Base-by-base conservation (phyloP, 2,797 vertebrate genomes). In the Streptopelia turtur region DNA sequence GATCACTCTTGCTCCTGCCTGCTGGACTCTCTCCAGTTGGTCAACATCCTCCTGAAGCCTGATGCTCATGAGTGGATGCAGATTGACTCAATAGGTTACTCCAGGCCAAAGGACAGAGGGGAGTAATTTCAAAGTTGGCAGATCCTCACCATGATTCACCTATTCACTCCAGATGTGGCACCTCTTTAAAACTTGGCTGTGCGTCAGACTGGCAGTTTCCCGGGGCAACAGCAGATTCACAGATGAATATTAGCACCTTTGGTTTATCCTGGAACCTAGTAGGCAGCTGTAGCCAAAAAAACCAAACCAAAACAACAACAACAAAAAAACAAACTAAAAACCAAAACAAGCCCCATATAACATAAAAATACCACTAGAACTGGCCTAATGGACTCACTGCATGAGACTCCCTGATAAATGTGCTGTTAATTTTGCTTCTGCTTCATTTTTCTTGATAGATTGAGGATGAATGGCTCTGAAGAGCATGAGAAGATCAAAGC, bases 21-120 rank as follows among this genome's bases (percentile, higher is more conserved):
- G 27, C 64, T 95, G 83, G 92, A 92, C 31, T 92, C 43, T 53
- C 49, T 96, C 90, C 88, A 94, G 56, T 89, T 80, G 78, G 81
- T 93, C 92, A 92, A 80, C 43, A 68, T 77, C 61, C 47, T 87
- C 60, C 70, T 83, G 49, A 87, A 90, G 45, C 7, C 41, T 90
- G 70, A 49, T 94, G 66, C 56, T 95, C 64, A 70, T 57, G 87
- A 64, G 7, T 68, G 71, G 71, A 49, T 7, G 5, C 52, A 72
- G 37, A 56, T 65, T 81, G 63, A 85, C 60, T 88, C 43, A 83
- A 63, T 9, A 52, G 74, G 35, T 88, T 90, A 76, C 35, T 88
- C 81, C 56, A 93, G 74, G 77, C 43, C 70, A 83, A 83, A 81
- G 64, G 43, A 81, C 35, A 65, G 66, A 76, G 35, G 14, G 13